These are phyloP conservation scores for Yponomeuta malinellus DNA, from an alignment of 2,888 invertebrate genomes.

Conservation along the genomic window DNA sequence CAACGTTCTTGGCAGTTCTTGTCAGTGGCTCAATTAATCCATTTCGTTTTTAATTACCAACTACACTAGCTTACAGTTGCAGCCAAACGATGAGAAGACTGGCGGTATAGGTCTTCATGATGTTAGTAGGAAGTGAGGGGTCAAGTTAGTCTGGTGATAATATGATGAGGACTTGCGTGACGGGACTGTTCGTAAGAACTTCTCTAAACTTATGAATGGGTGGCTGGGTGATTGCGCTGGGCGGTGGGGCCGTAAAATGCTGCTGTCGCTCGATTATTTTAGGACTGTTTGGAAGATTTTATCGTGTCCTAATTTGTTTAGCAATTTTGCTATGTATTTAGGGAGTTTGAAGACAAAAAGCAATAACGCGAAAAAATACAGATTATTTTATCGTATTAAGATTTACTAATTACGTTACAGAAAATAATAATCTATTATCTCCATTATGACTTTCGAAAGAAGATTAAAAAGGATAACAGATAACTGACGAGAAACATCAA, in stretches of 20 bases:
- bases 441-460: too few relatives aligned
- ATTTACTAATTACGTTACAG: too few relatives aligned
- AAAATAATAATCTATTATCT: too few relatives aligned
- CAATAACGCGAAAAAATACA: too few relatives aligned
- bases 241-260: constrained; percentile 22
- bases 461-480: too few relatives aligned
- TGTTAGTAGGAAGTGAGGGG: not conserved
- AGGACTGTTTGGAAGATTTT: too few relatives aligned
- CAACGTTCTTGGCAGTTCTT: not conserved
- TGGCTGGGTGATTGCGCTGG: constrained; percentile 20
- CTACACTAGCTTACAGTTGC: not conserved
- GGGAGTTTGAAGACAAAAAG: too few relatives aligned
- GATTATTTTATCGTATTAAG: too few relatives aligned
- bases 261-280: not conserved
- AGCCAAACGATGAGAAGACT: not conserved
- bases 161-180: constrained; percentile 9
- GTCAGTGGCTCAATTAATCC: not conserved
- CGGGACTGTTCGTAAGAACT: constrained; percentile 18
- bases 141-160: constrained; percentile 13
- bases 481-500: too few relatives aligned
- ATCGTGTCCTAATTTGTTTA: too few relatives aligned
- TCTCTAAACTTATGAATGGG: constrained; percentile 23
- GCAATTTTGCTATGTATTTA: too few relatives aligned
- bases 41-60: not conserved
- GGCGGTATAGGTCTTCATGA: not conserved